Conservation (phyloP, 2,113 vertebrate genomes). For the Chionodraco myersi region DNA sequence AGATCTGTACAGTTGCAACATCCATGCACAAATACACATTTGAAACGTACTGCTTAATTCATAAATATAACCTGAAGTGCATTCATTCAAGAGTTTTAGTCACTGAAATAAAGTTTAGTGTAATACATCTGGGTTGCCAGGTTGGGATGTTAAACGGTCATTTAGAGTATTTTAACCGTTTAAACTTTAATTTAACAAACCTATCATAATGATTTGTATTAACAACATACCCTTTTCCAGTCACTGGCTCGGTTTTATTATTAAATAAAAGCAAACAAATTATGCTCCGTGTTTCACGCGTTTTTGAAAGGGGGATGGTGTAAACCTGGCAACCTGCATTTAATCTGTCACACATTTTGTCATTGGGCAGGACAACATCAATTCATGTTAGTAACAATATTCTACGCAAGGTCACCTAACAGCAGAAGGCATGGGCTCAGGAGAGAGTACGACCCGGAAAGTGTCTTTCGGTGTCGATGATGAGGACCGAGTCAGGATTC, state of each 20-base stretch:
- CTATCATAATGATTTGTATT: too few species aligned
- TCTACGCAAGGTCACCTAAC: neutral
- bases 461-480: constrained; percentile 92
- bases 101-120: neutral
- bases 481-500: constrained; percentile 89
- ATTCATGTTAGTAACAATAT: constrained; percentile 11
- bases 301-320: neutral
- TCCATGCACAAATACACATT: too few species aligned
- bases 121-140: constrained; percentile 38
- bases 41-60: too few species aligned
- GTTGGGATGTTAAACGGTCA: neutral
- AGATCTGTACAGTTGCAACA: too few species aligned
- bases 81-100: neutral
- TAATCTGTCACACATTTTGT: constrained; percentile 63
- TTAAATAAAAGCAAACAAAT: fast-evolving
- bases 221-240: too few species aligned
- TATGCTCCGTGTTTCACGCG: neutral
- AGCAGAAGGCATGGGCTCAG: constrained; percentile 85
- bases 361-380: constrained; percentile 48
- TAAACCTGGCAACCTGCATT: constrained; percentile 67
- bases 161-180: neutral
- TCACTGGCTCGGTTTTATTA: fast-evolving
- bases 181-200: neutral
- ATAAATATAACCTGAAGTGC: too few species aligned
- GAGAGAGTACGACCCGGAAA: constrained; percentile 87